Evolutionary conservation across 2,888 invertebrate species (phyloP).

Genomic region (Ashinkailepas kermadecensis): DNA sequence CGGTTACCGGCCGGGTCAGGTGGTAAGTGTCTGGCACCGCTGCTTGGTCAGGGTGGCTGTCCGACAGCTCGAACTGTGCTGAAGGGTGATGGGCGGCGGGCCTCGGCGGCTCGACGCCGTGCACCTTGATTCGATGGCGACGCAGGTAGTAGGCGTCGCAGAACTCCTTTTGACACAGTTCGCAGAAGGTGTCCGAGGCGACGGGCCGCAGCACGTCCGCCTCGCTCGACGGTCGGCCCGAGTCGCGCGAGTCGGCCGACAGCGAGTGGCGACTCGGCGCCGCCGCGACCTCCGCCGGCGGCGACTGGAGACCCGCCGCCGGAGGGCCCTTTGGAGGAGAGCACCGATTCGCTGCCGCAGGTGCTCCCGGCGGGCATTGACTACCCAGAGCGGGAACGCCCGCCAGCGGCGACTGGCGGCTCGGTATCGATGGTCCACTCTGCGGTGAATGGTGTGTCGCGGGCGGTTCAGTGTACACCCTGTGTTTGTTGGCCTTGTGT

Average conservation of each 20-base stretch:
- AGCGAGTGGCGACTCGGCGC: neutral
- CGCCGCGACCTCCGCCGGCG: neutral
- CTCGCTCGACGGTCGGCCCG: slow-evolving; percentile 19
- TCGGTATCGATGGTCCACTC: neutral
- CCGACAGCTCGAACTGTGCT: too few species aligned
- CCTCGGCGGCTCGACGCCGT: slow-evolving; percentile 29
- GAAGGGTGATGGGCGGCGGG: too few species aligned
- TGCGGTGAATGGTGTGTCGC: too few species aligned
- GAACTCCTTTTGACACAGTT: slow-evolving; percentile 34
- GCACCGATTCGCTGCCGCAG: neutral
- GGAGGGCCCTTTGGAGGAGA: too few species aligned
- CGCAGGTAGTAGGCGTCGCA: slow-evolving; percentile 32
- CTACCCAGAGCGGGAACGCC: neutral
- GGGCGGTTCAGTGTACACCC: slow-evolving; percentile 52
- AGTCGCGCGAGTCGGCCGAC: slow-evolving; percentile 20
- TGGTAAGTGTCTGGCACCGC: too few species aligned
- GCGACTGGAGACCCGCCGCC: neutral
- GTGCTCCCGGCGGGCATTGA: neutral
- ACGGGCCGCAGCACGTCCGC: neutral
- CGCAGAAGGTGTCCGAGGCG: slow-evolving; percentile 29
- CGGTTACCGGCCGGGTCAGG: too few species aligned
- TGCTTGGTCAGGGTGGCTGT: too few species aligned
- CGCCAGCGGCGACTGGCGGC: neutral
- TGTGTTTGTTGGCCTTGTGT: slow-evolving; percentile 21
- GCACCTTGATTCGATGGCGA: slow-evolving; percentile 32